Evolutionary conservation across 2,888 invertebrate genomes (phyloP), one percentile per base, ranked within the genome.

Genomic region (Helicoverpa assulta): DNA sequence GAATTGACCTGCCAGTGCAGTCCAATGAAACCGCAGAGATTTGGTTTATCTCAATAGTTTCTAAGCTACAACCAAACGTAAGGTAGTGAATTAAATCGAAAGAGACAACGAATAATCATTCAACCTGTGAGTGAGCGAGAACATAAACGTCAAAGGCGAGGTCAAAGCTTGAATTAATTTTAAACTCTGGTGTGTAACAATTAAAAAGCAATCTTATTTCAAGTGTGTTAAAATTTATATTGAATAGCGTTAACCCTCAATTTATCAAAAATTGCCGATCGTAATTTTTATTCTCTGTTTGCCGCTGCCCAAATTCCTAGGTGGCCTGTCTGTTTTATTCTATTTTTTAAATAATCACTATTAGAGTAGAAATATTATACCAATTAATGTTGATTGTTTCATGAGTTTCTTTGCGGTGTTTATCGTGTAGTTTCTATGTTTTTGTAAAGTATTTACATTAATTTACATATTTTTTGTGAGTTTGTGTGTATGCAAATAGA

Each of bases 241-340:
- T 47, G 5, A 6, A 5, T 16, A 47, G n/a, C 16, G 47, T n/a
- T 40, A 47, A 47, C 16, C 6, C 16, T 47, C 16, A 47, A 47
- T 47, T 47, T n/a, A n/a, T 6, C 47, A 47, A 47, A 47, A 47
- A n/a, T 47, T n/a, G 47, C 47, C 1, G 47, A 47, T 6, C 47
- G 47, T n/a, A 47, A 50, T 50, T 50, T 50, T 18, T 50, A 26
- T 53, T 21, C 52, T 53, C 16, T 47, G 47, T 47, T 16, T 53
- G 52, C 55, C 56, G 14, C 56, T 51, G 43, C 62, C 64, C 55
- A 50, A 71, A 72, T 51, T 55, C 58, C 18, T 50, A 50, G 18
- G n/a, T 57, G 16, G 43, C n/a, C 14, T 53, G 16, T 12, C 12
- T 1, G n/a, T 4, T 19, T 1, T 29, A 29, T 7, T 19, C 51